These are phyloP conservation scores for Lophius piscatorius DNA, from an alignment of 2,113 vertebrate genomes.

Conservation along the genomic window DNA sequence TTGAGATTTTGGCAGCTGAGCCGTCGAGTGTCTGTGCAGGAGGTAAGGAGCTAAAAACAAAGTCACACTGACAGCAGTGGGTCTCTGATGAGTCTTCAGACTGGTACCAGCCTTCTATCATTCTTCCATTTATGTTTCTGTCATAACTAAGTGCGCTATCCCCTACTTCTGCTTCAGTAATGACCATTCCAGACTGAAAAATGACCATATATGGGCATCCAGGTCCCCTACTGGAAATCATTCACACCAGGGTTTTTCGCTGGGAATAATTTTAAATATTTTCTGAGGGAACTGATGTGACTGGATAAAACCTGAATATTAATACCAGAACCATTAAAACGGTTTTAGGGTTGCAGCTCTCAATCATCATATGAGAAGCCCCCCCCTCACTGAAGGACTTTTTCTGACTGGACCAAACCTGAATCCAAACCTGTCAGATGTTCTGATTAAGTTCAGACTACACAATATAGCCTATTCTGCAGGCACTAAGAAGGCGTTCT, in stretches of 20 bases:
- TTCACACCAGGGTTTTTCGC: constrained; percentile 45
- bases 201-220: constrained; percentile 14
- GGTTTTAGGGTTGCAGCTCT: no score
- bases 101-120: constrained; percentile 8
- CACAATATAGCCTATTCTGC: no score
- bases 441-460: no score
- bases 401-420: no score
- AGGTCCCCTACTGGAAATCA: constrained; percentile 44
- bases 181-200: constrained; percentile 32
- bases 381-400: no score
- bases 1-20: constrained; percentile 87
- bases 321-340: no score
- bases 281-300: no score
- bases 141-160: constrained; percentile 13
- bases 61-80: background rate
- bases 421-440: no score
- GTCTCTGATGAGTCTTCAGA: constrained; percentile 18
- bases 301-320: no score
- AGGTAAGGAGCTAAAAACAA: constrained; percentile 77
- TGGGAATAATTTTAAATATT: no score
- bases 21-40: constrained; percentile 87
- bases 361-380: no score
- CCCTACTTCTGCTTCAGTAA: constrained; percentile 20
- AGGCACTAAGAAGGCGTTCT: no score
- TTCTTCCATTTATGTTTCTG: constrained; percentile 34